Base-by-base conservation (phyloP, 2,797 vertebrate species). In the Remorina albescens region DNA sequence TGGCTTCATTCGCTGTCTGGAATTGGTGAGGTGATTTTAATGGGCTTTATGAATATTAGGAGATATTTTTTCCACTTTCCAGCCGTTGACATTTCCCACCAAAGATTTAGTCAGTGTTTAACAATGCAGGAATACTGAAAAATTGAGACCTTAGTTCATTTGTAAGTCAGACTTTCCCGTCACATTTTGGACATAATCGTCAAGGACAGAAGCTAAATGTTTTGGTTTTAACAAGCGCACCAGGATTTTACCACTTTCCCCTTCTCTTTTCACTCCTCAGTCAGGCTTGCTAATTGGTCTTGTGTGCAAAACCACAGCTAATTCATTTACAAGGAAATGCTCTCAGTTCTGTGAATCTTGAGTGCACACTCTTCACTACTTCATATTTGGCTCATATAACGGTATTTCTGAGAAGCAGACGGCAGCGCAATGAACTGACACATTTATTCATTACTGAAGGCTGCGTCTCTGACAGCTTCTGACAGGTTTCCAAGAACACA, bases 401-500 rank as follows among this genome's bases (percentile, higher is more conserved):
- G 84, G 83, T 77, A 53, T 76, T 93, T 93, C 91, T 91, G 59
- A 93, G 92, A 93, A 93, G 63, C 67, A 21, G 84, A 88, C 84
- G 83, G 49, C 88, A 83, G 82, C 21, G 23, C 72, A 53, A 12
- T 78, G 73, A 81, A 82, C 69, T 89, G 88, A 91, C 91, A 88
- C 85, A 86, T 86, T 91, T 91, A 87, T 85, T 87, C 80, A 83
- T 86, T 36, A 66, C 54, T 70, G 65, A 83, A 76, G 65, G 76
- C 80, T 76, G 30, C 23, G 25, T 76, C 65, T 84, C 54, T 80
- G 76, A 84, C 72, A 64, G 69, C 70, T 55, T 79, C 67, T 85
- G 70, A 89, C 86, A 76, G 68, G 81, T 88, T 93, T 93, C 91
- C 82, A 90, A 91, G 91, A 92, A 93, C 83, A 74, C 81, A 28